Percentiles rank a stretch among this genome's conserved stretches.
Conservation (phyloP, 1,140 invertebrate genomes). For the Patella vulgata region DNA sequence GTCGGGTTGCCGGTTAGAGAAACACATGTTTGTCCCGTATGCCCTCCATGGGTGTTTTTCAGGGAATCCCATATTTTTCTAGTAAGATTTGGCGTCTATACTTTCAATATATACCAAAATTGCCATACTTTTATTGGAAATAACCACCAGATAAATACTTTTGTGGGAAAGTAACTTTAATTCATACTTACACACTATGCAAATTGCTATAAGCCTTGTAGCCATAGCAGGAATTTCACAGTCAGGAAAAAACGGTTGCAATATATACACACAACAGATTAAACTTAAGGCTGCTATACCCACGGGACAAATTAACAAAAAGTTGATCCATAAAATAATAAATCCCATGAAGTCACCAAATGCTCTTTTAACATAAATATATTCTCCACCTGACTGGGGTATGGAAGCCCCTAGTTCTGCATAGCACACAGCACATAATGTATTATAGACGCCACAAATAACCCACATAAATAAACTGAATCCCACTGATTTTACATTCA, state of each 20-base stretch:
- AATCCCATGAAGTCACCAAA: conserved; percentile 72
- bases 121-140: no score
- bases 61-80: no score
- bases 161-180: no score
- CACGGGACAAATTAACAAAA: conserved; percentile 77
- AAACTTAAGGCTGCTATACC: conserved; percentile 95
- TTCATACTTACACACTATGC: no score
- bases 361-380: conserved; percentile 92
- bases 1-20: no score
- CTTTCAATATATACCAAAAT: no score
- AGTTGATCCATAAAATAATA: conserved; percentile 57
- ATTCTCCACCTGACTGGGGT: conserved; percentile 95
- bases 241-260: conserved; percentile 84
- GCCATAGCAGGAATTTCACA: conserved; percentile 46
- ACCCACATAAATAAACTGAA: conserved; percentile 84
- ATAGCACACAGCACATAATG: conserved; percentile 72
- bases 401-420: conserved; percentile 94
- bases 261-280: conserved; percentile 93
- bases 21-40: no score
- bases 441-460: conserved; percentile 80
- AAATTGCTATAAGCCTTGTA: conserved; percentile 43
- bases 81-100: no score
- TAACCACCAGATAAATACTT: no score
- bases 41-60: no score
- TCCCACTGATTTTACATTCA: conserved; percentile 82